Evolutionary conservation across 1,140 invertebrate genomes (phyloP), one percentile per base, ranked within the genome.

Genomic region (Caenorhabditis briggsae): DNA sequence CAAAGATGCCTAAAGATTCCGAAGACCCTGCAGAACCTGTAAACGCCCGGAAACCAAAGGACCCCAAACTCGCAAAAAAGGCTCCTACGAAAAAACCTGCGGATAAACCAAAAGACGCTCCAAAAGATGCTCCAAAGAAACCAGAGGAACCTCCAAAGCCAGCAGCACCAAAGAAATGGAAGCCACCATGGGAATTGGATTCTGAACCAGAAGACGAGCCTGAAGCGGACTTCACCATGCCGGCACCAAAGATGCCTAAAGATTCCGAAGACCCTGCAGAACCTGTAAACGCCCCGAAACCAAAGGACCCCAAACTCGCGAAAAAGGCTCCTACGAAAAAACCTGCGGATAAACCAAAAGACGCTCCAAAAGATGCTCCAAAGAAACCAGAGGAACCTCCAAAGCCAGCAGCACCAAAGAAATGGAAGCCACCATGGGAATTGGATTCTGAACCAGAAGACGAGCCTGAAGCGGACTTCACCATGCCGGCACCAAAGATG

Each of bases 401-500:
- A 46, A 70, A 70, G 46, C 64, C 64, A 14, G 64, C 43, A 16
- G 64, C 43, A 46, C 64, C 64, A 11, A 70, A 70, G 23, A 70
- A 70, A 25, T 70, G 64, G 64, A 70, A 70, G 41, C 64, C 64
- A n/a, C 64, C 64, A 70, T 70, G 64, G 64, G 64, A 70, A 46
- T 9, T 14, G 8, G 64, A 70, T 46, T 18, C 64, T 12, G 61
- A 65, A 18, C 61, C 61, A 12, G 61, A 65, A 41, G 64, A 53
- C 16, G 50, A 70, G 18, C 64, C 64, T 18, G 43, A 70, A 46
- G 64, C 64, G 9, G 43, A 70, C 18, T 70, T 70, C 64, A 70
- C 64, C 43, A 46, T 70, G 64, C 64, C 64, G 0, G 64, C 64
- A 1, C 64, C 64, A 5, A 70, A 70, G 23, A 70, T 48, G 18